Base-by-base conservation (phyloP, 2,888 invertebrate genomes). In the Heteromyza rotundicornis region DNA sequence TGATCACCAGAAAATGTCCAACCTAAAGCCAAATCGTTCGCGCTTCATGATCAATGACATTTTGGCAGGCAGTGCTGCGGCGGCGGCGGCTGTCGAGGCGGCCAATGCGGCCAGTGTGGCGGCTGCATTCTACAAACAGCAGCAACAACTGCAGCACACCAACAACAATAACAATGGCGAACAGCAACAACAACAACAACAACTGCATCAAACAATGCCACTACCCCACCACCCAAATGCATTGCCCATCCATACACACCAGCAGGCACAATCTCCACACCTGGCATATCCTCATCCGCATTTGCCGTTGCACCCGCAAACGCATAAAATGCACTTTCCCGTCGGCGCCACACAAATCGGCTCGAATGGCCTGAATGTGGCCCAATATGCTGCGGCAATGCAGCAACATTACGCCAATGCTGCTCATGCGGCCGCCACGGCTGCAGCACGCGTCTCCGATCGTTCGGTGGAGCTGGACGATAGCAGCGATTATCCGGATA, bases 11-110 rank as follows among this genome's bases (percentile, higher is more conserved):
- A 69, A 72, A 68, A 69, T 73, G 73, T 68, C 79, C 50, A 78
- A 75, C 68, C 64, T 80, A 40, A 79, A 79, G 70, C 79, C 79
- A 61, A 80, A 76, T 68, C 79, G 79, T 57, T 80, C 79, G 59
- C 80, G 79, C 65, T 80, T 80, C 69, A 80, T 80, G 79, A 80
- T 80, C 68, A 80, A 80, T 59, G 79, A 80, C 61, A 80, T 80
- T 56, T 65, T 80, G 63, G 81, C 79, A 47, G 80, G 79, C 64
- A 80, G 80, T 65, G 79, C 80, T 27, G 79, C 70, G 7, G 70
- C 72, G 10, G 72, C 79, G 1, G 79, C 79, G 2, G 72, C 72
- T 35, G 72, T 68, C 7, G 70, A 70, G 54, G 72, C 70, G n/a
- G 80, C 74, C 44, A 77, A 71, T 62, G 74, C 74, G 10, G 74